These are phyloP conservation scores for Bucco capensis DNA, from an alignment of 2,113 vertebrate genomes.

Conservation along the genomic window DNA sequence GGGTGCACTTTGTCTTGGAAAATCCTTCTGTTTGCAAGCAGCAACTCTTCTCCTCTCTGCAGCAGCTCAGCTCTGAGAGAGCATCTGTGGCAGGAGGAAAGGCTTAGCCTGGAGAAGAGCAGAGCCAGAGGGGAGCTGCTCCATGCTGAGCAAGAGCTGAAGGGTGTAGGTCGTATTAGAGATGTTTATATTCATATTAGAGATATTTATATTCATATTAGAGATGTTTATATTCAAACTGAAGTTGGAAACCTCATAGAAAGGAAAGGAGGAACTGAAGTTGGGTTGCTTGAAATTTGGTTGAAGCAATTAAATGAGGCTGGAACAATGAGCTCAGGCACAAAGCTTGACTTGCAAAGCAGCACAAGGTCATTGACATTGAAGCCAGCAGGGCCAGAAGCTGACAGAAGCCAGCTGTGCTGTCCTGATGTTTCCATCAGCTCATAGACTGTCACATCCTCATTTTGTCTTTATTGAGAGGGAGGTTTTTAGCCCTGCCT, in stretches of 20 bases:
- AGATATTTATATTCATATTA: too few species aligned
- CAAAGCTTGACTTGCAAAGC: not conserved
- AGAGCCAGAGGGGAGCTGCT: too few species aligned
- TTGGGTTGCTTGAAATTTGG: too few species aligned
- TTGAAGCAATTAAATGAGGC: too few species aligned
- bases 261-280: not conserved
- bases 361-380: not conserved
- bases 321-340: not conserved
- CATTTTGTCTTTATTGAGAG: not conserved
- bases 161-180: too few species aligned
- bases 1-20: slow-evolving; percentile 17
- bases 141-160: too few species aligned
- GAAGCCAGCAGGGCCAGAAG: not conserved
- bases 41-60: not conserved
- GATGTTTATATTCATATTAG: too few species aligned
- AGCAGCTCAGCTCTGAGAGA: too few species aligned
- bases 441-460: not conserved
- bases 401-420: not conserved
- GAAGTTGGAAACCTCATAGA: not conserved
- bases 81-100: too few species aligned
- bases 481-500: not conserved
- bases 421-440: not conserved
- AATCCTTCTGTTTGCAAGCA: not conserved
- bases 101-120: too few species aligned
- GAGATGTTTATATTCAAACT: not conserved